Evolutionary conservation across 2,113 vertebrate species (phyloP).

Genomic region (Ptychochromis oligacanthus): DNA sequence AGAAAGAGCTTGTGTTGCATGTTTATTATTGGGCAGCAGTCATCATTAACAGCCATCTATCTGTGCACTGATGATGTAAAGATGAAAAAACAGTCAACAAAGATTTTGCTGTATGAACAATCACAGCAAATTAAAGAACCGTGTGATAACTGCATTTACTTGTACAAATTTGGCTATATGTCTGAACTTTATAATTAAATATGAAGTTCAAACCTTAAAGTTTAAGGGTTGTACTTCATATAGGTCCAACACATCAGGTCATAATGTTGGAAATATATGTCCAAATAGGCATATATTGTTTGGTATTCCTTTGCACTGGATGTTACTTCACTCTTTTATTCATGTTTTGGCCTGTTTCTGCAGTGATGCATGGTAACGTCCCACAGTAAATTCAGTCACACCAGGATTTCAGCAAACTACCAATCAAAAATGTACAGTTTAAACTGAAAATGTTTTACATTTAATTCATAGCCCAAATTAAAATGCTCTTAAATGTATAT

Average conservation of each 20-base stretch:
- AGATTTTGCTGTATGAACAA: not conserved
- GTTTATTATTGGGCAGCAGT: slow-evolving; percentile 25
- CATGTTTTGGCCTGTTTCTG: slow-evolving; percentile 3
- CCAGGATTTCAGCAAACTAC: slow-evolving; percentile 7
- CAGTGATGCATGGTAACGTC: slow-evolving; percentile 22
- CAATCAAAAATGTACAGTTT: not conserved
- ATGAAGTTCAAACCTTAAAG: not conserved
- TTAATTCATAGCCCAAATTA: not conserved
- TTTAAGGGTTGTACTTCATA: slow-evolving; percentile 9
- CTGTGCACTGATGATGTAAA: slow-evolving; percentile 19
- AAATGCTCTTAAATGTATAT: not conserved
- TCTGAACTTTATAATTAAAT: not conserved
- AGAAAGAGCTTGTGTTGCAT: slow-evolving; percentile 22
- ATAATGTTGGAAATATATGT: slow-evolving; percentile 21
- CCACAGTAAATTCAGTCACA: slow-evolving; percentile 26
- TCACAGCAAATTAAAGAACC: not conserved
- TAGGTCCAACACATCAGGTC: not conserved
- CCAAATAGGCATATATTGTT: slow-evolving; percentile 8
- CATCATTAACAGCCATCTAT: slow-evolving; percentile 5
- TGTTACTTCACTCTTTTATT: not conserved
- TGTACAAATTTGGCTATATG: not conserved
- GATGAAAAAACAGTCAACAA: slow-evolving; percentile 10
- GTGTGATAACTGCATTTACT: not conserved
- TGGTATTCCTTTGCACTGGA: slow-evolving; percentile 1
- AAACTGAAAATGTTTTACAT: not conserved